Percentiles rank a stretch among this genome's conserved stretches.
Conservation (phyloP, 2,888 invertebrate species). For the Galeruca laticollis region DNA sequence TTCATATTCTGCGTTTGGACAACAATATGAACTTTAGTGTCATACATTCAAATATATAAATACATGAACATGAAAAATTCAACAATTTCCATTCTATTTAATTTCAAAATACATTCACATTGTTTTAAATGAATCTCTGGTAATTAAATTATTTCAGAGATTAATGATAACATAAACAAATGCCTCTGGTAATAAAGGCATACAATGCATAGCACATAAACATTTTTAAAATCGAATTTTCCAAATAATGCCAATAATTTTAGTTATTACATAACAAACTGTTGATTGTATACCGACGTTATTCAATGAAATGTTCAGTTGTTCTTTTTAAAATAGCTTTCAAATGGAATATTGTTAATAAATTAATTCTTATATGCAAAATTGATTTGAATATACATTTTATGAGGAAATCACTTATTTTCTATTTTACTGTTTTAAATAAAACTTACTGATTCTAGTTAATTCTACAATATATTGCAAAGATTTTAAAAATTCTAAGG, state of each 20-base stretch:
- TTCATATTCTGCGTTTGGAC: no score
- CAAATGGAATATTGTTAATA: no score
- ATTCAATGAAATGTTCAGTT: not conserved
- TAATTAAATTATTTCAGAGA: constrained; percentile 1
- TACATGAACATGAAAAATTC: not conserved
- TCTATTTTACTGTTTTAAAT: no score
- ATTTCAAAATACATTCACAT: not conserved
- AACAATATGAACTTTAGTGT: not conserved
- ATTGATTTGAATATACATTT: no score
- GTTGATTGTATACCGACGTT: not conserved
- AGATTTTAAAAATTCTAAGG: no score
- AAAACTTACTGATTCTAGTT: no score
- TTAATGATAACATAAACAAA: constrained; percentile 6
- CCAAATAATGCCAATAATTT: constrained; percentile 4
- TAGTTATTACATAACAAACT: constrained; percentile 2
- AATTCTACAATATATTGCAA: no score
- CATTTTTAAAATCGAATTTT: not conserved
- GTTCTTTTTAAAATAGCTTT: constrained; percentile 4
- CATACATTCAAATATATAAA: not conserved
- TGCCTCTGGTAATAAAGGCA: constrained; percentile 6
- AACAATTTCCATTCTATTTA: not conserved
- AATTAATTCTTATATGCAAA: no score
- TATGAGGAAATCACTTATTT: no score
- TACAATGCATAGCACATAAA: not conserved
- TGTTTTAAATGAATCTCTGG: not conserved